These are phyloP conservation scores for Gallinago solitaria DNA, from an alignment of 2,797 vertebrate species.

Conservation along the genomic window DNA sequence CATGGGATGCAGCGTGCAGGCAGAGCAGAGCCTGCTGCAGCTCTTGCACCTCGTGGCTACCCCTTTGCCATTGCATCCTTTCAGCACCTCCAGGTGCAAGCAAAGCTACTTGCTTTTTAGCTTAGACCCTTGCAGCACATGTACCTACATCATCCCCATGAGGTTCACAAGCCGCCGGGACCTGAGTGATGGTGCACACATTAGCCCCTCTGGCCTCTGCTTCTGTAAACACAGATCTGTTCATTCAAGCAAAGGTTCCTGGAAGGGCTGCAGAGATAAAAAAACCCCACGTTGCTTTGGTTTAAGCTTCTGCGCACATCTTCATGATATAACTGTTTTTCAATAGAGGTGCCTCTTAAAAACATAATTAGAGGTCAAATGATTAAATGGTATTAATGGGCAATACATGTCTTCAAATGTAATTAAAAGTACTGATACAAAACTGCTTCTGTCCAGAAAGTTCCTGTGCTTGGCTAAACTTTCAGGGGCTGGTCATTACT, in stretches of 20 bases:
- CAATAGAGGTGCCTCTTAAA: conserved; percentile 21
- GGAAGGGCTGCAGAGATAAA: neutral
- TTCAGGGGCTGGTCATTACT: neutral
- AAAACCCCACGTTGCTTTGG: neutral
- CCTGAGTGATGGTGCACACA: fast-evolving
- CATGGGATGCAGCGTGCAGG: neutral
- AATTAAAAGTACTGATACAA: conserved; percentile 9
- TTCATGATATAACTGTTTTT: neutral
- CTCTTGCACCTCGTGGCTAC: neutral
- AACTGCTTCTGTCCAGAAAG: neutral
- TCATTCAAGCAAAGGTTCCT: neutral
- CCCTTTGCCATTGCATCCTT: neutral
- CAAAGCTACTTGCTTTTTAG: neutral
- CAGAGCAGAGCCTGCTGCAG: neutral
- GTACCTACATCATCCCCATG: neutral
- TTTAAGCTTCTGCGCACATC: neutral
- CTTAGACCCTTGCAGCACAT: neutral
- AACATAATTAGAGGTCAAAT: conserved; percentile 27
- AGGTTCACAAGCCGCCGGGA: neutral
- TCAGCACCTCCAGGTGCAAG: neutral
- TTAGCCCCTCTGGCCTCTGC: neutral
- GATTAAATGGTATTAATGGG: neutral
- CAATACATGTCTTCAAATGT: neutral
- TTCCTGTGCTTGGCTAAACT: conserved; percentile 21
- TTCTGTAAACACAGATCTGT: neutral